These are phyloP conservation scores for Drosophila sechellia DNA, from an alignment of 1,140 invertebrate species.

Conservation along the genomic window DNA sequence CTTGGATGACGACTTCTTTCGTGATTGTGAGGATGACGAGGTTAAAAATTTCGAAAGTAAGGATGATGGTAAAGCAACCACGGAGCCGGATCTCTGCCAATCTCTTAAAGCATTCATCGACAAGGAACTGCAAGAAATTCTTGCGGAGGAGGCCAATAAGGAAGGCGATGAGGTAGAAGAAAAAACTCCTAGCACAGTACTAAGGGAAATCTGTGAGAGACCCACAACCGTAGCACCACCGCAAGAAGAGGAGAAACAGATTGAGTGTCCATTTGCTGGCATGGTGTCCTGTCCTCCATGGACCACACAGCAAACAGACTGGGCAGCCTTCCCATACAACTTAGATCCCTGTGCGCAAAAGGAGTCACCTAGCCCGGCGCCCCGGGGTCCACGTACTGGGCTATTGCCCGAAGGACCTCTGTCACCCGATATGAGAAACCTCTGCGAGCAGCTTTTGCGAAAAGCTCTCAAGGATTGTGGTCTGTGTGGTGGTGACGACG, in stretches of 20 bases:
- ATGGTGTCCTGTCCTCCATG: slow-evolving; percentile 11
- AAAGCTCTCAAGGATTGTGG: slow-evolving; percentile 38
- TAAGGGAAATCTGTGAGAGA: slow-evolving; percentile 17
- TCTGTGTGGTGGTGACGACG: neutral
- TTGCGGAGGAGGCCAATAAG: neutral
- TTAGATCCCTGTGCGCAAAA: slow-evolving; percentile 6
- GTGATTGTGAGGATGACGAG: slow-evolving; percentile 5
- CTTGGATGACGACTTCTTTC: slow-evolving; percentile 2
- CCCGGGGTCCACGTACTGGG: neutral
- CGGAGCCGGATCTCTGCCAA: neutral
- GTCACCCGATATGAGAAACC: slow-evolving; percentile 10
- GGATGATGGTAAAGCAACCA: neutral
- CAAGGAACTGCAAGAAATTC: slow-evolving; percentile 11
- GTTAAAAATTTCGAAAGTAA: neutral
- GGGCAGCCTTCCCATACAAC: slow-evolving; percentile 1
- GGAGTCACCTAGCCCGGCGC: neutral
- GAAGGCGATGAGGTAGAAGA: neutral
- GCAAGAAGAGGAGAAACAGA: neutral
- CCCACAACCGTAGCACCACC: neutral
- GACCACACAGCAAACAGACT: neutral
- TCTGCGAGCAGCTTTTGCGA: slow-evolving; percentile 32
- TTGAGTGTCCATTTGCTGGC: slow-evolving; percentile 4
- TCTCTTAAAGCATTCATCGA: slow-evolving; percentile 6
- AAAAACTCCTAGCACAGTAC: neutral
- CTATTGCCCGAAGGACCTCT: slow-evolving; percentile 15